A percentile compares a stretch with the other conserved stretches of the same genome.
Evolutionary conservation across 2,888 invertebrate species (phyloP).

Genomic region (Arctia plantaginis): DNA sequence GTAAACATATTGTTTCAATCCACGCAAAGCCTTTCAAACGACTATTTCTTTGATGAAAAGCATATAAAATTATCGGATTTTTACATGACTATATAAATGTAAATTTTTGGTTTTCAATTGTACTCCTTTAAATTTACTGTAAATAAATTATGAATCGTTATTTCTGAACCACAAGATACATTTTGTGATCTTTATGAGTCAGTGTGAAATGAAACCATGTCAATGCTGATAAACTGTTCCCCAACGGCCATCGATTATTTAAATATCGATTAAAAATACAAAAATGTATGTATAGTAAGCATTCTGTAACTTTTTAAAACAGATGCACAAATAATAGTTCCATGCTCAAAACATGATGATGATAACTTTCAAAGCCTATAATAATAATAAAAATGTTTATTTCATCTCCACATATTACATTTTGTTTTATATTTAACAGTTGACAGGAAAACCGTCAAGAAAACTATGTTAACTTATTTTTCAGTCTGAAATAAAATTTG

Average conservation of each 20-base stretch:
- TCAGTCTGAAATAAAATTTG: neutral
- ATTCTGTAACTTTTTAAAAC: neutral
- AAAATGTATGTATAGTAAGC: neutral
- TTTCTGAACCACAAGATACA: neutral
- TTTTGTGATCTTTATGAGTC: neutral
- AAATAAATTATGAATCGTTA: neutral
- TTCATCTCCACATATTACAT: too few relatives aligned
- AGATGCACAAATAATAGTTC: neutral
- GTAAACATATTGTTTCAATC: slow-evolving; percentile 62
- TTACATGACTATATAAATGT: neutral
- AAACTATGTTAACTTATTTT: too few relatives aligned
- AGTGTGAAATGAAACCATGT: slow-evolving; percentile 31
- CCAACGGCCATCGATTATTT: slow-evolving; percentile 24
- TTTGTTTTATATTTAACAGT: too few relatives aligned
- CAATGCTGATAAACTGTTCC: slow-evolving; percentile 33
- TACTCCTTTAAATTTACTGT: neutral
- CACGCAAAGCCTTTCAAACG: slow-evolving; percentile 45
- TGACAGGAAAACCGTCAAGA: too few relatives aligned
- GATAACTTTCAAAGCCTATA: neutral
- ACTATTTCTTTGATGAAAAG: neutral
- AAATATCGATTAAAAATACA: slow-evolving; percentile 33
- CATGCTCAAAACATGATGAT: neutral
- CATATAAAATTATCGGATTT: neutral
- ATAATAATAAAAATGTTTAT: too few relatives aligned
- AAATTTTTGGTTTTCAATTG: neutral